phyloP scores from a whole-genome alignment of 2,113 vertebrate species.

The Dunckerocampus dactyliophorus region DNA sequence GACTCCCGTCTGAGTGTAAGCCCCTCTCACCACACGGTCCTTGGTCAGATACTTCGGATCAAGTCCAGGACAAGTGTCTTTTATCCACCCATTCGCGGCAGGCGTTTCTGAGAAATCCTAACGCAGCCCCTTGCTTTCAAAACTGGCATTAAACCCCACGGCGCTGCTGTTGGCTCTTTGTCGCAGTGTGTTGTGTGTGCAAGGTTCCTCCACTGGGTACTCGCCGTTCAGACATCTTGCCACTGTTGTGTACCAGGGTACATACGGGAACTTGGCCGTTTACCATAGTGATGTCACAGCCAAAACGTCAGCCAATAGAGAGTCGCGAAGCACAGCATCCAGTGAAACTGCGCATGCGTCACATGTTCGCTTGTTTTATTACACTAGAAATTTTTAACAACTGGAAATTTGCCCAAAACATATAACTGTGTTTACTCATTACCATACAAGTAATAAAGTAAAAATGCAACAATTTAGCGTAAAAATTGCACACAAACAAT shows the following conservation, averaged over 20 bases:
- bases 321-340: neutral
- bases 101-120: conserved; percentile 6
- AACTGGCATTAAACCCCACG: neutral
- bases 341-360: neutral
- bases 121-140: neutral
- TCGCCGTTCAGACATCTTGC: conserved; percentile 59
- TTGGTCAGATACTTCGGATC: conserved; percentile 23
- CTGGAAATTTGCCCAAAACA: neutral
- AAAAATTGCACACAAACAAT: too few species aligned
- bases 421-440: neutral
- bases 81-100: conserved; percentile 50
- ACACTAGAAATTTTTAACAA: neutral
- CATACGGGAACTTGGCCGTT: conserved; percentile 42
- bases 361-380: neutral
- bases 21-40: conserved; percentile 13
- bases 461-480: too few species aligned
- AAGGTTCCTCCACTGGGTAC: conserved; percentile 47
- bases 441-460: too few species aligned
- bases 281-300: conserved; percentile 36
- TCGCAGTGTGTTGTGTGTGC: conserved; percentile 28
- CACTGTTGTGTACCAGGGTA: conserved; percentile 14
- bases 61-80: conserved; percentile 3
- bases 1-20: conserved; percentile 18
- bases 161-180: conserved; percentile 22
- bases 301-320: conserved; percentile 16